Evolutionary conservation across 1,140 invertebrate species (phyloP).

Genomic region (Platyscapa corneri): DNA sequence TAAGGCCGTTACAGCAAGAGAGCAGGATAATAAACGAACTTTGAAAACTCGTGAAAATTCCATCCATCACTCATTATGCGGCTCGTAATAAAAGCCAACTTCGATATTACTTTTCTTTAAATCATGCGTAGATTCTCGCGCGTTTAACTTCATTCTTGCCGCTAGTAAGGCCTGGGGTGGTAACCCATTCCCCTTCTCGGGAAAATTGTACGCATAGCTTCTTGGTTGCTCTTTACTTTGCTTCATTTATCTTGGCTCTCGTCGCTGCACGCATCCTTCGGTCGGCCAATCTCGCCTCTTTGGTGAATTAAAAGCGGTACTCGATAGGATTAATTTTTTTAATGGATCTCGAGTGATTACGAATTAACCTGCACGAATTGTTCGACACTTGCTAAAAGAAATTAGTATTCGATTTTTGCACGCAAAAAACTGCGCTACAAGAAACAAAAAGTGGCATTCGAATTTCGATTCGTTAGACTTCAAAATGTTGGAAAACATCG

Average conservation of each 20-base stretch:
- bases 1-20: background rate
- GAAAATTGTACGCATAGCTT: background rate
- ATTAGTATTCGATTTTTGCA: background rate
- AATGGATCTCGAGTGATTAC: background rate
- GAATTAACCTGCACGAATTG: background rate
- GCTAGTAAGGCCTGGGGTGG: background rate
- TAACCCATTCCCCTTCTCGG: background rate
- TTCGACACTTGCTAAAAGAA: background rate
- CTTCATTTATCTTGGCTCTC: slow-evolving; percentile 30
- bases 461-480: background rate
- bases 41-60: background rate
- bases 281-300: background rate
- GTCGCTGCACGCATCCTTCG: background rate
- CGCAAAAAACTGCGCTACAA: too few relatives aligned
- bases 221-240: background rate
- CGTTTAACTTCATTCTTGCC: slow-evolving; percentile 16
- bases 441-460: background rate
- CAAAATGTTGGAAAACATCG: too few relatives aligned
- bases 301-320: slow-evolving; percentile 13
- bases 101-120: slow-evolving; percentile 21
- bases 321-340: background rate
- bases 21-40: background rate
- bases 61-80: background rate
- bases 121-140: slow-evolving; percentile 15
- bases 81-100: background rate